phyloP scores from a whole-genome alignment of 2,888 invertebrate genomes.

The Slavum lentiscoides region DNA sequence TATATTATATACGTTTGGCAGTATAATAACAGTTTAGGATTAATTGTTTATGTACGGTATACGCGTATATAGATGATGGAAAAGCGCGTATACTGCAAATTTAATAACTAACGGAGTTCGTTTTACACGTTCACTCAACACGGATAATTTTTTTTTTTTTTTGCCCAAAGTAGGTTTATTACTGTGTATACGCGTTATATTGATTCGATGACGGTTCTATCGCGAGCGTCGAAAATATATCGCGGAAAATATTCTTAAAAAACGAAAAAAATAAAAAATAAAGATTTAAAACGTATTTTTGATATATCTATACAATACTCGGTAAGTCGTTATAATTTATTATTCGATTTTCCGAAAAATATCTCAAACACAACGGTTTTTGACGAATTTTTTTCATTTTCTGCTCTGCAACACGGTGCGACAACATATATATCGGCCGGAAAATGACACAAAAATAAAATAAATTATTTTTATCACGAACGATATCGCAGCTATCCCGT shows the following conservation, averaged over 20 bases:
- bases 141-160: not conserved
- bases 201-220: not conserved
- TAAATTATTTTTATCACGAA: no score
- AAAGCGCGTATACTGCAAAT: not conserved
- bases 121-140: not conserved
- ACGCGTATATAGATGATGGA: not conserved
- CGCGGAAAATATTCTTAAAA: not conserved
- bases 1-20: no score
- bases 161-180: not conserved
- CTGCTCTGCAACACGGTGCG: no score
- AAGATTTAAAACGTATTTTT: no score
- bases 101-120: not conserved
- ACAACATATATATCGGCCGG: no score
- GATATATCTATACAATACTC: no score
- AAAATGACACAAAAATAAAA: slow-evolving; percentile 1
- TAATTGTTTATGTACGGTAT: not conserved
- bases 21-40: not conserved
- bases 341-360: no score
- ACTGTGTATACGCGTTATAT: not conserved
- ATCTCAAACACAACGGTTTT: no score
- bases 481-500: no score
- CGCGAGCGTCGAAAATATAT: not conserved
- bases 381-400: no score
- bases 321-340: no score
- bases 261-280: no score